Percentiles rank a stretch among this genome's conserved stretches.
Conservation (phyloP, 2,113 vertebrate genomes). For the Ciconia boyciana region DNA sequence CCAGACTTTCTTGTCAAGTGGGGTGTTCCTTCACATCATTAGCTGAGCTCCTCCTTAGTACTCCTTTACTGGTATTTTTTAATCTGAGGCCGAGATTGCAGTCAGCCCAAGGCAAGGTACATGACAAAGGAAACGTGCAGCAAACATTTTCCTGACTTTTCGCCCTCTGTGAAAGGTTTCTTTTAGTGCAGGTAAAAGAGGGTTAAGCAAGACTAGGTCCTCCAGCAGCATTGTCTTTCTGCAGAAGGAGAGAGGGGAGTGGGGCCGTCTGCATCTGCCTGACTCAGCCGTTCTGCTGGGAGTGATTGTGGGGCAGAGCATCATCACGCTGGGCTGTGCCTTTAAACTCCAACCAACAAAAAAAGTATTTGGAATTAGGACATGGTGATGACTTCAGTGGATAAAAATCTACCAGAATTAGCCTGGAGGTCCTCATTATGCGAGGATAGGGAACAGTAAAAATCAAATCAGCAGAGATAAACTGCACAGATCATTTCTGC, state of each 20-base stretch:
- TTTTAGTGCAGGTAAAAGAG: neutral
- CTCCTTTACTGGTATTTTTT: neutral
- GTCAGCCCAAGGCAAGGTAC: neutral
- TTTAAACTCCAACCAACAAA: neutral
- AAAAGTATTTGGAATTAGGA: neutral
- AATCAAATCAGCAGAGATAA: slow-evolving; percentile 46
- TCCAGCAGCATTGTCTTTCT: neutral
- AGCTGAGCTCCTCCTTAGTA: neutral
- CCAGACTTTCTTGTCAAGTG: neutral
- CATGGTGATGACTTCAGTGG: slow-evolving; percentile 16
- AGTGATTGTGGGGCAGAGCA: neutral
- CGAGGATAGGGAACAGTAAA: neutral
- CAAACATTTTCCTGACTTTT: neutral
- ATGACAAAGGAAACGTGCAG: neutral
- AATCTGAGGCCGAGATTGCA: neutral
- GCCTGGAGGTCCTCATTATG: slow-evolving; percentile 19
- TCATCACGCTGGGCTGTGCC: neutral
- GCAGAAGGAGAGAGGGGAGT: neutral
- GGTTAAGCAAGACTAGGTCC: neutral
- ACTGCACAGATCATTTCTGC: neutral
- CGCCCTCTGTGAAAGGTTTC: neutral
- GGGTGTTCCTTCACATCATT: neutral
- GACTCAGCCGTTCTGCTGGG: neutral
- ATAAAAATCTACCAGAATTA: neutral
- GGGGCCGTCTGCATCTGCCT: neutral